phyloP scores from a whole-genome alignment of 1,140 invertebrate genomes.

The Nebria ingens region DNA sequence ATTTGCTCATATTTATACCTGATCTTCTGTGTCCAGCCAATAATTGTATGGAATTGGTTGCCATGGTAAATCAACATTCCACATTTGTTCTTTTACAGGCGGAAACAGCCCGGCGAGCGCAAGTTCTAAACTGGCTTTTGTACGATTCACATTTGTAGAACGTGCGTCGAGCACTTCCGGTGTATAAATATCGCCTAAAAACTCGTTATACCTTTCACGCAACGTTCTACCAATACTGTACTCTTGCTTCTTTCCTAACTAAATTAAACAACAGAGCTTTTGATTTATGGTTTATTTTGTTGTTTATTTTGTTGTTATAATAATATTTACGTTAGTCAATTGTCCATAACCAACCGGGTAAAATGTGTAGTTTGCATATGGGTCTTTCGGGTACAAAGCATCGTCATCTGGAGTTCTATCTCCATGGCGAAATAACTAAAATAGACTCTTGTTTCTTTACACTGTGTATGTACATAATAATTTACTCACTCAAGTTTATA shows the following conservation, averaged over 20 bases:
- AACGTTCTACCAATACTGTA: constrained; percentile 48
- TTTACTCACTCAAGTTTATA: too few species aligned
- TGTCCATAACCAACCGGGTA: constrained; percentile 39
- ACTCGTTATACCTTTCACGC: constrained; percentile 42
- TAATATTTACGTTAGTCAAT: constrained; percentile 39
- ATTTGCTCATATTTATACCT: too few species aligned
- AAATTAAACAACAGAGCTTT: constrained; percentile 24
- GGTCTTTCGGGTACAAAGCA: constrained; percentile 35
- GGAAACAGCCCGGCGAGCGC: constrained; percentile 59
- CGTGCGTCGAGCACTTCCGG: constrained; percentile 24
- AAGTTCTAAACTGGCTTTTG: constrained; percentile 60
- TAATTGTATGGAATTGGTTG: constrained; percentile 46
- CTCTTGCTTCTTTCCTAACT: constrained; percentile 47
- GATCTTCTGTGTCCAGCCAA: constrained; percentile 13
- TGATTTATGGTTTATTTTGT: too few species aligned
- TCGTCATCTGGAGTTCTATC: constrained; percentile 39
- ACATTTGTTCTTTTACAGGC: constrained; percentile 41
- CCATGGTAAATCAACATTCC: constrained; percentile 53
- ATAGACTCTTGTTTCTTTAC: background rate
- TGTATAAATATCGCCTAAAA: constrained; percentile 43
- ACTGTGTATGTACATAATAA: background rate
- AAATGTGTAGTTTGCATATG: constrained; percentile 35
- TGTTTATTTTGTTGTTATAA: too few species aligned
- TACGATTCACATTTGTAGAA: constrained; percentile 25
- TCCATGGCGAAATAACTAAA: constrained; percentile 43